Base-by-base conservation (phyloP, 2,113 vertebrate species). In the Lamprologus ornatipinnis region DNA sequence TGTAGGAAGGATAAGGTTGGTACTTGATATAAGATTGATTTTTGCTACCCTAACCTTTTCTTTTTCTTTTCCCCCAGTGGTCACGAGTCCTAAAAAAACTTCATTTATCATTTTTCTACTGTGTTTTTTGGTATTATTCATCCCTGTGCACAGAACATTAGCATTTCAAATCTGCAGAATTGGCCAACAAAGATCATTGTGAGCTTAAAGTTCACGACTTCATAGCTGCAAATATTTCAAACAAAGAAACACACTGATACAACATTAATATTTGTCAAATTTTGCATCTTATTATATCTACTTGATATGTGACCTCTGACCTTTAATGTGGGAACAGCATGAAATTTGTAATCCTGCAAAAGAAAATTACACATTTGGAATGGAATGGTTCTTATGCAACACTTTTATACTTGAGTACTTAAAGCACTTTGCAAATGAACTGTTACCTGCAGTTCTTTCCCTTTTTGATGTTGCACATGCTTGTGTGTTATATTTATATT, bases 91-190 rank as follows among this genome's bases (percentile, higher is more conserved):
- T 68, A 37, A 68, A 65, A n/a, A n/a, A 17, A 6, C 6, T 0
- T 13, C 0, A n/a, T 12, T 65, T 21, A 21, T 68, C 63, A 40
- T 68, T 68, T 7, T 0, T 40, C 63, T 21, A 2, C 63, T 68
- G 33, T 21, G 19, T 13, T 40, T 21, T 7, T 37, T 35, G 1
- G 9, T 65, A n/a, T 65, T 35, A 35, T 65, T 65, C 60, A n/a
- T 63, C 4, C 5, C 28, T 63, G 31, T 63, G 17, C 4, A 0
- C 0, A 65, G 31, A 35, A 2, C 60, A n/a, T 65, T 2, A 70
- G 12, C 19, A 23, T 42, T 70, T 42, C 5, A 42, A 23, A 70
- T 23, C 37, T 42, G 13, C 37, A 40, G 37, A 3, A 9, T 26
- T 9, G 11, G n/a, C n/a, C 65, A 42, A 9, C 37, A 14, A 15